Base-by-base conservation (phyloP, 2,113 vertebrate genomes). In the Entosphenus tridentatus region DNA sequence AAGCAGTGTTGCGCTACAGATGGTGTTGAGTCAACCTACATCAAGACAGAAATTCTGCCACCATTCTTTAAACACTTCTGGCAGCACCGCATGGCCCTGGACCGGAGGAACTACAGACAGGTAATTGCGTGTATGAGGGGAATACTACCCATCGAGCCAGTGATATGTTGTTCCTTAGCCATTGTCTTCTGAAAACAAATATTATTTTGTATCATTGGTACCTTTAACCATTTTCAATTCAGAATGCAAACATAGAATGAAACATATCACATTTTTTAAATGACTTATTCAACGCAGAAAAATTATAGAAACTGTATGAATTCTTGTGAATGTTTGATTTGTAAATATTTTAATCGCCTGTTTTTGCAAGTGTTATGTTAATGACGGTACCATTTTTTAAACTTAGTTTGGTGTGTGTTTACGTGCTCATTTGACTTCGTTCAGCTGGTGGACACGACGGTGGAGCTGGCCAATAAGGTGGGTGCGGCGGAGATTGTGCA, bases 11-110 rank as follows among this genome's bases (percentile, higher is more conserved):
- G 93, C 78, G 92, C 90, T 57, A 98, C 92, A 0, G 93, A 98
- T 76, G 92, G 92, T 81, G 93, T 97, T 56, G 93, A 98, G 80
- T 88, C 93, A 70, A 98, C 96, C 77, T 98, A 98, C 78, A 98
- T 98, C 70, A 98, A 97, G 79, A 98, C 93, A 0, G 93, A 98
- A 78, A 98, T 98, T 77, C 82, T 98, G 73, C 93, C 93, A 1
- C 91, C 93, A 1, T 98, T 98, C 81, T 98, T 97, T 79, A 98
- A 98, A 77, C 92, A 97, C 76, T 98, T 98, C 73, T 98, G 93
- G 93, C 93, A 97, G 73, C 93, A 98, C 77, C 83, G 93, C 80
- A 98, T 98, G 92, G 93, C 93, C 14, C 75, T 98, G 77, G 92
- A 97, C 80, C 82, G 92, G 75, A 86, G 93, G 73, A 98, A 98